A percentile compares a stretch with the other conserved stretches of the same genome.
These are phyloP conservation scores for Limnephilus marmoratus DNA, from an alignment of 2,888 invertebrate species.

Conservation along the genomic window DNA sequence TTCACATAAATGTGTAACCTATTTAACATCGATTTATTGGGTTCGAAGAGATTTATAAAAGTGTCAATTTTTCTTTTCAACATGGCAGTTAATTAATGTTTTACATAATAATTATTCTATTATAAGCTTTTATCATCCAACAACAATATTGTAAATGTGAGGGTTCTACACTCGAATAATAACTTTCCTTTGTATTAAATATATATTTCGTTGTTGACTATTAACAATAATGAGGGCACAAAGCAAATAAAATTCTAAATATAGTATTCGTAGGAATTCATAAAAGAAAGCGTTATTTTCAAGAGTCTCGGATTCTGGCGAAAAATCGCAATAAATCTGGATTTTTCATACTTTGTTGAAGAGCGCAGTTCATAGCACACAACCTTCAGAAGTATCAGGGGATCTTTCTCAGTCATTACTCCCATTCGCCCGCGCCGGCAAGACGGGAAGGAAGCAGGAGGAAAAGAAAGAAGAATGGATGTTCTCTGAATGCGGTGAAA, in stretches of 20 bases:
- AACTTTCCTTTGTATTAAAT: not conserved
- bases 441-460: not conserved
- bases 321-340: not conserved
- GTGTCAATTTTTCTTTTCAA: not conserved
- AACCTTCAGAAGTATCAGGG: not conserved
- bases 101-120: not conserved
- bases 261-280: not conserved
- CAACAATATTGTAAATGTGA: not conserved
- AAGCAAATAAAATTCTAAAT: not conserved
- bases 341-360: not conserved
- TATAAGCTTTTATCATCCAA: not conserved
- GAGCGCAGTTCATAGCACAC: not conserved
- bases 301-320: not conserved
- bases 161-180: not conserved
- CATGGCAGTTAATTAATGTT: not conserved
- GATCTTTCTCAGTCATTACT: conserved; percentile 24
- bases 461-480: conserved; percentile 12
- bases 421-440: not conserved
- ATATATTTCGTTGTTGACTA: not conserved
- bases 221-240: not conserved
- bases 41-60: no score
- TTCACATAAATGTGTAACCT: no score
- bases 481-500: conserved; percentile 4
- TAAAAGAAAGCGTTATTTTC: not conserved
- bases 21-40: no score